Base-by-base conservation (phyloP, 2,888 invertebrate species). In the Subacronicta megacephala region DNA sequence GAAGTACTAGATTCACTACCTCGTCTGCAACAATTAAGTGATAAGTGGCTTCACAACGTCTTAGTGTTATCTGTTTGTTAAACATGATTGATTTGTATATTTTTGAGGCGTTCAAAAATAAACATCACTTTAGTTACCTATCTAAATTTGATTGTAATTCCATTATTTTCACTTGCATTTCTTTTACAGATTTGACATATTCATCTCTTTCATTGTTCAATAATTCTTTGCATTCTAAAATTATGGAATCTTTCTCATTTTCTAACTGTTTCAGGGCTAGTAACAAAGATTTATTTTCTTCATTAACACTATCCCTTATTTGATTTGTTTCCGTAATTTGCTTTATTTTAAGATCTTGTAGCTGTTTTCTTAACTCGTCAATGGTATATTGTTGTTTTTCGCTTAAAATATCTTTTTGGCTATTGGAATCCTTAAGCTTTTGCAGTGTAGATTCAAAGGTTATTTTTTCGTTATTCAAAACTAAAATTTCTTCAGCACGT, bases 141-240 rank as follows among this genome's bases (percentile, higher is more conserved):
- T 93, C 90, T 61, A 90, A 70, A 68, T 89, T 84, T 16, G 82
- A 72, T 71, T 91, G 88, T 20, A 92, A 61, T 47, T 88, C 87
- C 66, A 79, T 68, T 50, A 92, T 71, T 76, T 89, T 90, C 1
- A 70, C 45, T 62, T 92, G 88, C 37, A 90, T 68, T 42, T 87
- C 85, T 75, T 89, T 88, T 1, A 87, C 79, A 35, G 85, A 83
- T 72, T 88, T 87, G 15, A 79, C 65, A 67, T 89, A 93, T 68
- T 95, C 93, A 62, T 89, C 88, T 77, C 94, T 90, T 83, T 96
- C 95, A 56, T 89, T 93, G 20, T 83, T 85, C 38, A 95, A 72
- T 31, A 95, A 72, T 62, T 90, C 88, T 71, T 95, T 95, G 69
- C 94, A 95, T 81, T 95, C 94, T 46, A 86, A 84, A n/a, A 88